These are phyloP conservation scores for Acanthosoma haemorrhoidale DNA, from an alignment of 2,888 invertebrate species.

Conservation along the genomic window DNA sequence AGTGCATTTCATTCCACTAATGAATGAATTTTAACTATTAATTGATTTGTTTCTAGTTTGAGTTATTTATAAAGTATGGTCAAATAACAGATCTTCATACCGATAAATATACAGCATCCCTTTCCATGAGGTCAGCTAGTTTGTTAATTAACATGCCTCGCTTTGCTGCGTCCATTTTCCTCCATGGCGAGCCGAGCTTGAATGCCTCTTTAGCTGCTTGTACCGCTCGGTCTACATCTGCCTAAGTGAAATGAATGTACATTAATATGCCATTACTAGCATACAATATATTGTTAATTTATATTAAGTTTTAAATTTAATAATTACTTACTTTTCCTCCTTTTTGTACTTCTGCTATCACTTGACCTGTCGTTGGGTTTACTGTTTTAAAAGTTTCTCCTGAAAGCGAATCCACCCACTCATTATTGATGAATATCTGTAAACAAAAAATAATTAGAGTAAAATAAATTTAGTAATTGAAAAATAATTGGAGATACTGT, in stretches of 20 bases:
- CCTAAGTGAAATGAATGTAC: constrained; percentile 44
- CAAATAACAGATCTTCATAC: too few species aligned
- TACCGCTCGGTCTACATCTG: constrained; percentile 51
- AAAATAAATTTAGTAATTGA: not conserved
- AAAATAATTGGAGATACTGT: too few species aligned
- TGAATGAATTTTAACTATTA: too few species aligned
- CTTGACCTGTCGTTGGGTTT: constrained; percentile 74
- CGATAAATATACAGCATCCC: constrained; percentile 71
- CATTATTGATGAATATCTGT: constrained; percentile 78
- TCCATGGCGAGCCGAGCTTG: constrained; percentile 53
- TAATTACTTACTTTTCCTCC: constrained; percentile 64
- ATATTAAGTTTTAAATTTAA: not conserved
- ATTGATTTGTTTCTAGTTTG: too few species aligned
- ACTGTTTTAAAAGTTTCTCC: constrained; percentile 80
- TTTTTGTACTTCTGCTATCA: constrained; percentile 72
- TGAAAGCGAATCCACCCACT: constrained; percentile 72
- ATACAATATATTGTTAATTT: not conserved
- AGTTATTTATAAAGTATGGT: too few species aligned
- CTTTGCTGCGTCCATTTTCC: constrained; percentile 54
- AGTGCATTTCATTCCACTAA: too few species aligned
- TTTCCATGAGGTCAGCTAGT: constrained; percentile 77
- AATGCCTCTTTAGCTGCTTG: constrained; percentile 50
- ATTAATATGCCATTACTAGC: too few species aligned
- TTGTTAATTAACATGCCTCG: constrained; percentile 61
- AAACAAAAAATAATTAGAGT: constrained; percentile 41